A percentile compares a stretch with the other conserved stretches of the same genome.
Conservation (phyloP, 1,140 invertebrate genomes). For the Tetragnatha versicolor region DNA sequence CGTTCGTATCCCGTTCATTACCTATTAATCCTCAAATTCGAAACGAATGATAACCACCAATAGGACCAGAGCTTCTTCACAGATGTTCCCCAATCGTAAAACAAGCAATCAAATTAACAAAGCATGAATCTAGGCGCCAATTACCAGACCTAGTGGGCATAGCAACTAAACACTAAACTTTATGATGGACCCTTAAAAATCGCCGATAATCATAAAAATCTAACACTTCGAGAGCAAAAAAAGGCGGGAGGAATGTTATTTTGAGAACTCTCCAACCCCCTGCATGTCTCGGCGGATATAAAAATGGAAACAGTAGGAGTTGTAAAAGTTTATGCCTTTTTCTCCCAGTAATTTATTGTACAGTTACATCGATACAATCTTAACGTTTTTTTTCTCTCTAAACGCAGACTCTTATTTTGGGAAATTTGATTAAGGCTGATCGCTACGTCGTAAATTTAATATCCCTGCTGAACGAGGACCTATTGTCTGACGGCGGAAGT, state of each 20-base stretch:
- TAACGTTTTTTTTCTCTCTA: background rate
- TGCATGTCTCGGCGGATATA: constrained; percentile 28
- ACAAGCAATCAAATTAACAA: constrained; percentile 30
- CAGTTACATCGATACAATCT: constrained; percentile 32
- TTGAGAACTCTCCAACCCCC: constrained; percentile 10
- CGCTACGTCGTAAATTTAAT: too few species aligned
- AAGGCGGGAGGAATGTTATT: constrained; percentile 15
- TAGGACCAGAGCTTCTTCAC: constrained; percentile 9
- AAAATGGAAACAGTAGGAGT: constrained; percentile 10
- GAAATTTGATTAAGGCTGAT: constrained; percentile 20
- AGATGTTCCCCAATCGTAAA: constrained; percentile 24
- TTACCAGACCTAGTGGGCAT: constrained; percentile 20
- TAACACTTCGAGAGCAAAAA: background rate
- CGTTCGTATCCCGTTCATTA: constrained; percentile 16
- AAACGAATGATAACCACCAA: constrained; percentile 4
- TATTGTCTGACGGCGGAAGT: too few species aligned
- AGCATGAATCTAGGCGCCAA: constrained; percentile 24
- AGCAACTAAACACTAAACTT: constrained; percentile 34
- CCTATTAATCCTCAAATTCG: constrained; percentile 1
- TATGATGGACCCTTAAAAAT: constrained; percentile 23
- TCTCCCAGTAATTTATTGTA: constrained; percentile 1
- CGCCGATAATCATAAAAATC: constrained; percentile 45
- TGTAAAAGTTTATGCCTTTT: constrained; percentile 35
- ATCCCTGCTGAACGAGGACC: too few species aligned
- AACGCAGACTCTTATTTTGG: constrained; percentile 7